Conservation (phyloP, 2,797 vertebrate species). For the Peromyscus eremicus region DNA sequence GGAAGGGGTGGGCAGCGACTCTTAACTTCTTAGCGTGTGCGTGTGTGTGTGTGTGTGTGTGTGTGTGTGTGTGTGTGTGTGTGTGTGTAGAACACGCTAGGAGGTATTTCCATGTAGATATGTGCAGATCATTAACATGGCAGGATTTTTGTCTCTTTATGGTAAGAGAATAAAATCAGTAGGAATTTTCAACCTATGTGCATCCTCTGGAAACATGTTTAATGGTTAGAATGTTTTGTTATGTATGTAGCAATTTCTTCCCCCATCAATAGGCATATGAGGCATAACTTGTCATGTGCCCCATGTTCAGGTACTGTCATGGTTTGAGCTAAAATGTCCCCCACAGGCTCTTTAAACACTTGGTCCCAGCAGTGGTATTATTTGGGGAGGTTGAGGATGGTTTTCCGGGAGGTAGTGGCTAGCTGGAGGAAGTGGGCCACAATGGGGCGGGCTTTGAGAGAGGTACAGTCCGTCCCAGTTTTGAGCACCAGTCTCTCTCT, state of each 20-base stretch:
- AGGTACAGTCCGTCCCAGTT: background rate
- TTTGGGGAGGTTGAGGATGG: background rate
- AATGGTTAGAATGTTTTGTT: background rate
- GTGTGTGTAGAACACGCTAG: rapidly evolving
- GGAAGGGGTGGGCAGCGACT: background rate
- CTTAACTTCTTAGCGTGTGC: background rate
- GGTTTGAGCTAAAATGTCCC: background rate
- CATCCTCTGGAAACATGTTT: slow-evolving; percentile 12
- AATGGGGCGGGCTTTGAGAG: background rate
- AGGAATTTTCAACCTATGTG: background rate
- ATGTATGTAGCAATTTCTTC: background rate
- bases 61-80: background rate
- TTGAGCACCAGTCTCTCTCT: background rate
- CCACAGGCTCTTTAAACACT: background rate
- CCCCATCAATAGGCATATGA: background rate
- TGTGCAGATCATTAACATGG: background rate
- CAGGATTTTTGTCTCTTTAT: slow-evolving; percentile 3
- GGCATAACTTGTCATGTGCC: background rate
- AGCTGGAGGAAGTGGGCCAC: background rate
- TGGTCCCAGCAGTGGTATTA: background rate
- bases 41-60: background rate
- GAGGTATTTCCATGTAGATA: background rate
- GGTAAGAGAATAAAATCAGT: background rate
- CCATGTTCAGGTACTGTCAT: background rate
- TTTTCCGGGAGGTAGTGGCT: background rate